Percentiles rank a stretch among this genome's conserved stretches.
Conservation (phyloP, 2,797 vertebrate genomes). For the Alectoris magna region DNA sequence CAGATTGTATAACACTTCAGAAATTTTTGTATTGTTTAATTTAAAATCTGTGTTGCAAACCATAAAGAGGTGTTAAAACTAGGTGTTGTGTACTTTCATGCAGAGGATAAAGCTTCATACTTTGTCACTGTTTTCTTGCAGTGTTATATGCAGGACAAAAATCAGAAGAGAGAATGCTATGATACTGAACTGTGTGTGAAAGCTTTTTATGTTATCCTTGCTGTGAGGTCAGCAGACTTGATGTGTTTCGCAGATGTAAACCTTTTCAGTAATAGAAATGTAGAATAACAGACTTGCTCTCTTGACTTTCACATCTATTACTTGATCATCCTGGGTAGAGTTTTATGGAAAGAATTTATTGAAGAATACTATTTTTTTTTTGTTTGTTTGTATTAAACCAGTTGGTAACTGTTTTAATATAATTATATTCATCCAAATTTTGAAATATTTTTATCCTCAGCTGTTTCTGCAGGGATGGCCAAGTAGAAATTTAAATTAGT, state of each 20-base stretch:
- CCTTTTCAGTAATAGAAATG: background rate
- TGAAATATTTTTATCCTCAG: background rate
- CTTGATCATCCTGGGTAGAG: background rate
- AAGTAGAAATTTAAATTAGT: background rate
- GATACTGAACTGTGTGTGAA: background rate
- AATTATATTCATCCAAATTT: background rate
- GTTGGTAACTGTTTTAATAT: background rate
- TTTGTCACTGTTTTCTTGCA: background rate
- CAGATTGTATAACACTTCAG: background rate
- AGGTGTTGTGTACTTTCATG: background rate
- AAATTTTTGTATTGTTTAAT: background rate
- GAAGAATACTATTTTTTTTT: background rate
- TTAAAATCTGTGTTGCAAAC: background rate
- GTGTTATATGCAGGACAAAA: background rate
- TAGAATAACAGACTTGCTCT: background rate
- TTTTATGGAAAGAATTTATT: background rate
- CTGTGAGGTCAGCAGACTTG: background rate
- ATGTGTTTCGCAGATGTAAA: background rate
- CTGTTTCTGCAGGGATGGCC: background rate
- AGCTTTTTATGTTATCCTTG: background rate
- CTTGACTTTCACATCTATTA: background rate
- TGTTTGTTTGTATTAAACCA: background rate
- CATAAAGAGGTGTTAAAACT: background rate
- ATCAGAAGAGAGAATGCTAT: background rate
- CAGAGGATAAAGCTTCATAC: background rate